phyloP scores from a whole-genome alignment of 1,140 invertebrate genomes.

The Cydia strobilella region DNA sequence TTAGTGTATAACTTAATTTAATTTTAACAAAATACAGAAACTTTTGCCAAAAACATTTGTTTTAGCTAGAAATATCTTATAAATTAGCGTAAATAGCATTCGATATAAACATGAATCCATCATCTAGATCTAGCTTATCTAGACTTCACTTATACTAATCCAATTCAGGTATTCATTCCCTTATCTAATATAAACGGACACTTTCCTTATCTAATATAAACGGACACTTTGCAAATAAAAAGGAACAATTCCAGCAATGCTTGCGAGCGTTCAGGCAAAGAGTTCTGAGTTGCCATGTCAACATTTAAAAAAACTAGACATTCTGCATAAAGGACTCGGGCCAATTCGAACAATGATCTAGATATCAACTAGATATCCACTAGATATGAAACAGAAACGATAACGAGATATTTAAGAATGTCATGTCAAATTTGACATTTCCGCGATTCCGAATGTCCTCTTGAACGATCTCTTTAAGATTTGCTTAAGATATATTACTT shows the following conservation, averaged over 20 bases:
- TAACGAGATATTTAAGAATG: no score
- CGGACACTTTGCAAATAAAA: conserved; percentile 30
- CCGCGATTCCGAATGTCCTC: no score
- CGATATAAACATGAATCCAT: neutral
- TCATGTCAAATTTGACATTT: no score
- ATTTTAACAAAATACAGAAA: no score
- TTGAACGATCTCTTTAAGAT: no score
- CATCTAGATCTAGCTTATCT: neutral
- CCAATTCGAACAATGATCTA: no score
- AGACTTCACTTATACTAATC: neutral
- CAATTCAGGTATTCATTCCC: conserved; percentile 1
- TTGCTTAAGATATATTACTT: no score
- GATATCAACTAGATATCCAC: no score
- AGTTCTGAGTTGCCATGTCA: neutral
- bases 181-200: conserved; percentile 29
- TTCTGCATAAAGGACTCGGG: neutral
- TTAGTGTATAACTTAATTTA: neutral
- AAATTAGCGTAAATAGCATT: neutral
- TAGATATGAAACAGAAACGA: no score
- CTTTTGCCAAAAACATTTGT: no score
- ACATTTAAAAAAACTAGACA: neutral
- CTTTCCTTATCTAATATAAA: conserved; percentile 23
- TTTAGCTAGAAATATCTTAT: neutral
- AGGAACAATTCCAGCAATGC: conserved; percentile 16
- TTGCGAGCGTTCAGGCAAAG: conserved; percentile 3